Conservation (phyloP, 1,140 invertebrate species). For the Formica selysi region DNA sequence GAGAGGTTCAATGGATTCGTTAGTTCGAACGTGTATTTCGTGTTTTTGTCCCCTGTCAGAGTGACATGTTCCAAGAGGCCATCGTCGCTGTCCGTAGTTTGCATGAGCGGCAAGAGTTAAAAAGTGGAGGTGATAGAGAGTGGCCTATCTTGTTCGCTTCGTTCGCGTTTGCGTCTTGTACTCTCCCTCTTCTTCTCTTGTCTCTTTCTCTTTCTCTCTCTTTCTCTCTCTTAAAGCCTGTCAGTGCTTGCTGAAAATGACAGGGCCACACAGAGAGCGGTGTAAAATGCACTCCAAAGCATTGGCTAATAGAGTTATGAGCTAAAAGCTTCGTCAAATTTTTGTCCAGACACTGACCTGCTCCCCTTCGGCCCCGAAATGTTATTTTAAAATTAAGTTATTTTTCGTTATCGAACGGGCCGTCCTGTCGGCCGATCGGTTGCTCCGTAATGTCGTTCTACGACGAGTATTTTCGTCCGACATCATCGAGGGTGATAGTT, state of each 20-base stretch:
- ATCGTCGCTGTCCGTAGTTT: constrained; percentile 63
- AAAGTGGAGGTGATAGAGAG: constrained; percentile 60
- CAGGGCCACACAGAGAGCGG: constrained; percentile 78
- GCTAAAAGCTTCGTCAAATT: constrained; percentile 83
- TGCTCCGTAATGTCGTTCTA: constrained; percentile 62
- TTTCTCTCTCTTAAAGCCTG: constrained; percentile 61
- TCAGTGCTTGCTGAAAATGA: constrained; percentile 77
- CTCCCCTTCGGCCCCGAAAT: constrained; percentile 61
- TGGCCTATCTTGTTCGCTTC: constrained; percentile 46
- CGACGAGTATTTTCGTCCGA: not conserved
- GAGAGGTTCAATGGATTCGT: constrained; percentile 62
- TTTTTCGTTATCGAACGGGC: constrained; percentile 75
- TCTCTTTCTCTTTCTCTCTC: not conserved
- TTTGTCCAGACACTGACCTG: constrained; percentile 71
- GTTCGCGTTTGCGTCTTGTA: constrained; percentile 33
- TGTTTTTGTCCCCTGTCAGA: constrained; percentile 72
- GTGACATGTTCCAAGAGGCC: constrained; percentile 74
- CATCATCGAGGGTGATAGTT: constrained; percentile 4
- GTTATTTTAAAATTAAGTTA: constrained; percentile 82
- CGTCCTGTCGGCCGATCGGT: constrained; percentile 67
- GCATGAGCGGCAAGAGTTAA: constrained; percentile 71
- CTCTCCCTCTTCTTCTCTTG: constrained; percentile 22
- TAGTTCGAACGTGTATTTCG: constrained; percentile 56
- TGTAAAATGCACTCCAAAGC: constrained; percentile 81
- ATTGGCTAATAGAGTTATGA: constrained; percentile 80